Base-by-base conservation (phyloP, 1,140 invertebrate genomes). In the Diuraphis noxia region DNA sequence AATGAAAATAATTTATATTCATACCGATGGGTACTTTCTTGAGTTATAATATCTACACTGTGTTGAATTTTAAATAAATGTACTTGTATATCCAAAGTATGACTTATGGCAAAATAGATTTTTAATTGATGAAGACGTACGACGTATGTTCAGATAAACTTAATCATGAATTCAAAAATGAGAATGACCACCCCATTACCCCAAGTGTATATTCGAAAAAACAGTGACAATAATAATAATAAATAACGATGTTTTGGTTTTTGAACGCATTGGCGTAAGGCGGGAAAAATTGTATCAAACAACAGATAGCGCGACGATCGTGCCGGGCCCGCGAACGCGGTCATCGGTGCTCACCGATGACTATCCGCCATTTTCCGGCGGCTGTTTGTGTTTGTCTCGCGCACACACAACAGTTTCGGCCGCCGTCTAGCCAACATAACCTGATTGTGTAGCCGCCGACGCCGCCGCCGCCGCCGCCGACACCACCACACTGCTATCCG, bases 381-480 rank as follows among this genome's bases (percentile, higher is more conserved):
- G 86, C 86, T 84, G 87, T 63, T 89, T 89, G n/a, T 89, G 63
- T 81, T 92, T 52, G 84, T 38, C 43, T 82, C 77, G 89, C 89
- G 46, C 89, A 82, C 72, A 90, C 88, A 91, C 89, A 91, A 91
- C 89, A 91, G 89, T 91, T 91, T 91, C 77, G 77, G 63, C 79
- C 84, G 87, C 87, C 52, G 92, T 82, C 92, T 88, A 92, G 91
- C 85, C 30, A 92, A 92, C 87, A 88, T 92, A 92, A 92, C 72
- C 92, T 88, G 72, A 77, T 82, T 81, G 43, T 82, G 77, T 21
- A 72, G 77, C 77, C 90, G 91, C 81, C 91, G 82, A 46, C 9
- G 89, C 41, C 72, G 23, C 40, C 41, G 40, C 19, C 72, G 49
- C 52, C 90, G 84, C 34, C 46, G 46, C 49, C 46, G 34, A 86